These are phyloP conservation scores for Micrastur ruficollis DNA, from an alignment of 2,797 vertebrate species.

Conservation along the genomic window DNA sequence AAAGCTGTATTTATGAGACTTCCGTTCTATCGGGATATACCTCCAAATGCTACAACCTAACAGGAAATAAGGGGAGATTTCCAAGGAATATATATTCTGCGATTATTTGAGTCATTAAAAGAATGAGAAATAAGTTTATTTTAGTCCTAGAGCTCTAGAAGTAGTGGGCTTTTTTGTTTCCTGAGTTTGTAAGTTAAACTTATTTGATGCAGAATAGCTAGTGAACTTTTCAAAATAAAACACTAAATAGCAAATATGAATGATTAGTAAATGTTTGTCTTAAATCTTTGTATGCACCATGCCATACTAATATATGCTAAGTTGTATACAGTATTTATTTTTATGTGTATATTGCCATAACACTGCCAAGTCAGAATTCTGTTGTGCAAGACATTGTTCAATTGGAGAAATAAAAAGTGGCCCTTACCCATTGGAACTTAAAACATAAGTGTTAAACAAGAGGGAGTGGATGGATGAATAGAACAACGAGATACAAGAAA, in stretches of 20 bases:
- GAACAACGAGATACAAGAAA: neutral
- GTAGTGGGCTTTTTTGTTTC: neutral
- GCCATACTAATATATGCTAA: neutral
- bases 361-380: neutral
- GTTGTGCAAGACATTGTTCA: neutral
- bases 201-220: neutral
- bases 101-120: neutral
- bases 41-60: neutral
- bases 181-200: neutral
- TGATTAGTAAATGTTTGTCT: neutral
- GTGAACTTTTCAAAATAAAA: neutral
- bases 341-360: neutral
- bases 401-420: neutral
- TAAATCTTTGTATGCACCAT: neutral
- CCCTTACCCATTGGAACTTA: neutral
- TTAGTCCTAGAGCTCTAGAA: neutral
- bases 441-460: neutral
- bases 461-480: neutral
- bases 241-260: neutral
- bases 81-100: neutral
- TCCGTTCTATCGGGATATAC: neutral
- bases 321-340: neutral
- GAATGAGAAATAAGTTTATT: neutral
- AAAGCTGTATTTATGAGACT: conserved; percentile 1
- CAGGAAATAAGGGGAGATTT: neutral